phyloP scores from a whole-genome alignment of 1,140 invertebrate genomes.

The Antheraea pernyi region DNA sequence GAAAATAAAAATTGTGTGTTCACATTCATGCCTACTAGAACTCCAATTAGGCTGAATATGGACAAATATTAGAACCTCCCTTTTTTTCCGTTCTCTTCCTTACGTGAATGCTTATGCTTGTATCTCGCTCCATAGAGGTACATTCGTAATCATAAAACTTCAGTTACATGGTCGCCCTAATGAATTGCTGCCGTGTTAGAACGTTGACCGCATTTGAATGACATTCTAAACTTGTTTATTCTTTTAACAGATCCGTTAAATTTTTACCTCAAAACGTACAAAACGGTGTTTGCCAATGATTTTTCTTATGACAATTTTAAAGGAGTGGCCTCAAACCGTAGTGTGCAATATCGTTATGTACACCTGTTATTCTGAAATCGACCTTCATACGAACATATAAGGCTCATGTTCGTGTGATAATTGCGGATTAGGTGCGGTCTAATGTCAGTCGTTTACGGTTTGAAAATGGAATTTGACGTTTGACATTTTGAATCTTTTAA shows the following conservation, averaged over 20 bases:
- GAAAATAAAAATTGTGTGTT: too few relatives aligned
- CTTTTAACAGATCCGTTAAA: background rate
- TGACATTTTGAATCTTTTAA: conserved; percentile 26
- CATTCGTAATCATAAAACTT: background rate
- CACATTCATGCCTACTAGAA: too few relatives aligned
- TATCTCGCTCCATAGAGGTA: too few relatives aligned
- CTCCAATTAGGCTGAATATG: too few relatives aligned
- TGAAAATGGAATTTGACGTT: conserved; percentile 38
- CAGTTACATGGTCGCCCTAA: background rate
- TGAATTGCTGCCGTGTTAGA: background rate
- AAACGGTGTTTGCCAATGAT: background rate
- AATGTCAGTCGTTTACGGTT: conserved; percentile 23
- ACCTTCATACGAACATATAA: background rate
- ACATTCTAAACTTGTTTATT: background rate
- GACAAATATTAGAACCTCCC: too few relatives aligned
- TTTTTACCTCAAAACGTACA: background rate
- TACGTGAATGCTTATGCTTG: too few relatives aligned
- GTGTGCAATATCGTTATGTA: background rate
- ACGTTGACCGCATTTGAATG: background rate
- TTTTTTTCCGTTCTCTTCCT: too few relatives aligned
- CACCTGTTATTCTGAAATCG: background rate
- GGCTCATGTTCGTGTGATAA: background rate
- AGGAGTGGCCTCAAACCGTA: background rate
- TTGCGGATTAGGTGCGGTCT: conserved; percentile 13
- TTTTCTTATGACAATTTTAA: background rate